These are phyloP conservation scores for Gila robusta DNA, from an alignment of 2,797 vertebrate genomes.

Conservation along the genomic window DNA sequence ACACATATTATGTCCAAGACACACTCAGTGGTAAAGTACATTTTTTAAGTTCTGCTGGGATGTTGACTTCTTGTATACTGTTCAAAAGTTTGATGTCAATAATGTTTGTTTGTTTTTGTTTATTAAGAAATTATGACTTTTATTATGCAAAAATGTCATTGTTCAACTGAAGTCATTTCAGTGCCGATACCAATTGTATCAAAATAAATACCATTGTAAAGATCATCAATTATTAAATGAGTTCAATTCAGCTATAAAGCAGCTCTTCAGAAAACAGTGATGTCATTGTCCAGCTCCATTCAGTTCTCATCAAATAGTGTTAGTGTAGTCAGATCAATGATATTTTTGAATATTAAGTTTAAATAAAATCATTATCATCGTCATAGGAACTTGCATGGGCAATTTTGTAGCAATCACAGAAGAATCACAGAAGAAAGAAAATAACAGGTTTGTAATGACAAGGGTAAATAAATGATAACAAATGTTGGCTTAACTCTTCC, in stretches of 20 bases:
- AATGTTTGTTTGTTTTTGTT: neutral
- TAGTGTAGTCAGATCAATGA: too few species aligned
- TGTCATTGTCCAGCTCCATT: too few species aligned
- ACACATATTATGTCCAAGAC: neutral
- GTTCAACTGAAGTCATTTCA: neutral
- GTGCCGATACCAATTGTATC: neutral
- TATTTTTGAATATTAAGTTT: too few species aligned
- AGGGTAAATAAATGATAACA: neutral
- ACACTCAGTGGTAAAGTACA: neutral
- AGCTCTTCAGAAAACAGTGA: too few species aligned
- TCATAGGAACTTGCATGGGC: neutral
- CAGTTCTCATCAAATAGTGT: too few species aligned
- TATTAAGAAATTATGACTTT: neutral
- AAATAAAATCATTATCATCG: neutral
- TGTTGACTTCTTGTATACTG: neutral
- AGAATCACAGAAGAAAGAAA: neutral
- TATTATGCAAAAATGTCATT: neutral
- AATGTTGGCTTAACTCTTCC: neutral
- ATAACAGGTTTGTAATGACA: neutral
- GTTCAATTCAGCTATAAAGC: neutral
- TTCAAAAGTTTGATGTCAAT: neutral
- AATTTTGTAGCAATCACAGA: neutral
- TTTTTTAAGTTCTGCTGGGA: neutral
- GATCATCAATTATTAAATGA: neutral
- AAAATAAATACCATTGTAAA: neutral